Percentiles rank a stretch among this genome's conserved stretches.
These are phyloP conservation scores for Papilio polyxenes DNA, from an alignment of 1,140 invertebrate genomes.

Conservation along the genomic window DNA sequence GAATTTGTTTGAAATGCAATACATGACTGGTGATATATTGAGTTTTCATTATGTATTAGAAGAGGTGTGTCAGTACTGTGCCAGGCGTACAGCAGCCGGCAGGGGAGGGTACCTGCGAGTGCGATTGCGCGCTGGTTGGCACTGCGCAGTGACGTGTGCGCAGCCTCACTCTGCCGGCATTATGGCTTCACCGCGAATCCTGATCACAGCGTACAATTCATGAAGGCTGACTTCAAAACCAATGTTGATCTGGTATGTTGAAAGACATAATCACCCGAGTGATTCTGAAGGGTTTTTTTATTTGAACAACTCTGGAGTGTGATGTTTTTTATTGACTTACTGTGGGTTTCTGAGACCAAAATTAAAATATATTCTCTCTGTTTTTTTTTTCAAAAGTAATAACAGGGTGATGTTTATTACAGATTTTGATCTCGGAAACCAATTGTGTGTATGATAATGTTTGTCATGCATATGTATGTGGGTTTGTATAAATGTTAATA, in stretches of 20 bases:
- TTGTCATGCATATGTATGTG: no score
- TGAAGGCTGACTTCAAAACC: slow-evolving; percentile 57
- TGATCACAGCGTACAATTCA: slow-evolving; percentile 54
- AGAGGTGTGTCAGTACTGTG: slow-evolving; percentile 79
- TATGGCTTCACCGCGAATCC: slow-evolving; percentile 56
- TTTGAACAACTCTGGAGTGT: no score
- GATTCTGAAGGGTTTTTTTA: no score
- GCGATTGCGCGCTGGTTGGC: slow-evolving; percentile 61
- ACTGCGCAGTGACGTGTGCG: slow-evolving; percentile 54
- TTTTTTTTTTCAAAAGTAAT: no score
- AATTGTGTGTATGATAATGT: no score
- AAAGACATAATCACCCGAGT: background rate
- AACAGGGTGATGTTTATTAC: no score
- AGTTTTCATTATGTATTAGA: slow-evolving; percentile 60
- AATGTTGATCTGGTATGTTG: slow-evolving; percentile 49
- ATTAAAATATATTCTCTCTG: no score
- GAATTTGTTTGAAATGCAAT: slow-evolving; percentile 3
- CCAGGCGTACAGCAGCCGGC: slow-evolving; percentile 80
- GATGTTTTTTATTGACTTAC: no score
- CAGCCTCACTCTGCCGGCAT: slow-evolving; percentile 51
- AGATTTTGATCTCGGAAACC: no score
- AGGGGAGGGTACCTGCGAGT: slow-evolving; percentile 72
- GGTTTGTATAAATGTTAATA: no score
- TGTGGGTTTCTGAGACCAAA: no score
- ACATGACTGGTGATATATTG: background rate